Percentiles rank a stretch among this genome's conserved stretches.
Conservation (phyloP, 1,140 invertebrate genomes). For the Octopus bimaculoides region DNA sequence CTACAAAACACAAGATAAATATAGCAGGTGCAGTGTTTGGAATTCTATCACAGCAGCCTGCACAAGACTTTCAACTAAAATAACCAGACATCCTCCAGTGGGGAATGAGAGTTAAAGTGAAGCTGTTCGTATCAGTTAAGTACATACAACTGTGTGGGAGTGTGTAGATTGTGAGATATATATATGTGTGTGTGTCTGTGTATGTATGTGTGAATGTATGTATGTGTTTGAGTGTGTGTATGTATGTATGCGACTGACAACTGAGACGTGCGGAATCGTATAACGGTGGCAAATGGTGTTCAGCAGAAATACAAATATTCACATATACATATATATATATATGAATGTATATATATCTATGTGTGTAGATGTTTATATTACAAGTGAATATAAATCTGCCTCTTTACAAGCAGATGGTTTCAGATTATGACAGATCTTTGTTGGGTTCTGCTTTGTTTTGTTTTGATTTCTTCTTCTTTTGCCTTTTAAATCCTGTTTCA, state of each 20-base stretch:
- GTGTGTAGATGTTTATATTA: not conserved
- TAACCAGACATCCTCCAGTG: no score
- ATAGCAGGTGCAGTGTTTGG: no score
- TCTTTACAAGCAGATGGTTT: no score
- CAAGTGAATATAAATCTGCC: not conserved
- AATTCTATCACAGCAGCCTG: no score
- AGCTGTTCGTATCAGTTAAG: not conserved
- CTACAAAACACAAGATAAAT: no score
- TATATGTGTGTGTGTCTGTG: not conserved
- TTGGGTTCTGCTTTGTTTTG: no score
- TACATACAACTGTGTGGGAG: not conserved
- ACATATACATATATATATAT: not conserved
- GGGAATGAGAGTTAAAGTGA: no score
- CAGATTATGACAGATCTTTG: no score
- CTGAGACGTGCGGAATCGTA: not conserved
- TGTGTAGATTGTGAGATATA: not conserved
- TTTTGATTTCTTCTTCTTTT: no score
- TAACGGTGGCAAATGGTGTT: not conserved
- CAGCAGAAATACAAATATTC: not conserved
- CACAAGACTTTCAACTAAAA: no score
- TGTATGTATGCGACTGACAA: not conserved
- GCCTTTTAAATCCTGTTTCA: no score
- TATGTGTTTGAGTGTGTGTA: not conserved
- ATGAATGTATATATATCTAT: not conserved
- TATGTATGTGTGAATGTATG: not conserved